Conservation (phyloP, 2,797 vertebrate genomes). For the Molossus alvarezi region DNA sequence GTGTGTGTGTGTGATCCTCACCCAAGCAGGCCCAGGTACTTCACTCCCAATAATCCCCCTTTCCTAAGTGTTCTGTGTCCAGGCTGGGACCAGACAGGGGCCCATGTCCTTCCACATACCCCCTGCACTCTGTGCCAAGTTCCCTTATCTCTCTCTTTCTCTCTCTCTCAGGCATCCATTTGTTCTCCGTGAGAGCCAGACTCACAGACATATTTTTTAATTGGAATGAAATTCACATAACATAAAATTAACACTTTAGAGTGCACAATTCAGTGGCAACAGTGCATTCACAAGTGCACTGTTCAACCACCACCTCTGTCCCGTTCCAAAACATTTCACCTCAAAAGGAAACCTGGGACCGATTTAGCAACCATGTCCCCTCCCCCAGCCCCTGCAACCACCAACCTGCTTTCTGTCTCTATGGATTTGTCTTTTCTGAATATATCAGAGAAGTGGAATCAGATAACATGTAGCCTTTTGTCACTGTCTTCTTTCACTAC, state of each 20-base stretch:
- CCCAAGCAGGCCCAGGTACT: not conserved
- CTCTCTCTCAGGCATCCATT: rapidly evolving
- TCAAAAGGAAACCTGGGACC: not conserved
- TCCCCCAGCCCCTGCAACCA: not conserved
- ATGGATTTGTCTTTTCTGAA: not conserved
- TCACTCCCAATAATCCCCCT: rapidly evolving
- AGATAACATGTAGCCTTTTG: not conserved
- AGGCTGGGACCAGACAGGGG: rapidly evolving
- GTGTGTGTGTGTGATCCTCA: not conserved
- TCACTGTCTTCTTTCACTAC: not conserved
- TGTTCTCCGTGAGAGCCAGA: not conserved
- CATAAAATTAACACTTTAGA: not conserved
- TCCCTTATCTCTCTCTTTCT: not conserved
- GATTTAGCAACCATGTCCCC: no score
- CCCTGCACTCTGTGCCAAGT: rapidly evolving
- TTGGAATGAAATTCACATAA: not conserved
- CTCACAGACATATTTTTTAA: not conserved
- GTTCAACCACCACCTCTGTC: not conserved
- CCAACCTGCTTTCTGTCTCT: not conserved
- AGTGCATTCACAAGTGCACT: not conserved
- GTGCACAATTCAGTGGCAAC: not conserved
- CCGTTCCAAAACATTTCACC: not conserved
- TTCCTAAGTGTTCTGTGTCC: not conserved
- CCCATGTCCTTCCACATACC: not conserved
- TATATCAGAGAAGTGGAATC: not conserved